Evolutionary conservation across 2,888 invertebrate genomes (phyloP), one percentile per base, ranked within the genome.

Genomic region (Drosophila flavopinicola): DNA sequence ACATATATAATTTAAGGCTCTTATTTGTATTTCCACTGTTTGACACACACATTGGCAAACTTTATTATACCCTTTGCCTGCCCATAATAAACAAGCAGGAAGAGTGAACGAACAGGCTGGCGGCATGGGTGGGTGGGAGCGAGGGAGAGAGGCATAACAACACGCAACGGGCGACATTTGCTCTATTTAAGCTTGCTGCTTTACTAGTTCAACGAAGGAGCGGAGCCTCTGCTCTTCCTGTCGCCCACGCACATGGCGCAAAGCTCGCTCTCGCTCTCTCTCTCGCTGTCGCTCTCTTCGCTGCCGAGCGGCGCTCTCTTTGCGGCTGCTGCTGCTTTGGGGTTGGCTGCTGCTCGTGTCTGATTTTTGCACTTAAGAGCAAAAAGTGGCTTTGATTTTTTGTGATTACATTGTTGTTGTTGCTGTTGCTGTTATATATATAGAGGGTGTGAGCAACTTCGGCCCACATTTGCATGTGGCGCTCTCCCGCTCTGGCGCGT

Each of bases 311-410:
- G 49, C 27, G 29, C 25, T 53, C 32, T n/a, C 42, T 15, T 17
- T 17, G 11, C 37, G 15, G 56, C 32, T 20, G 51, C 41, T 27
- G 38, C 20, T 38, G 59, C 54, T 54, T 65, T 60, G 72, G 80
- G 77, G 75, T 70, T 72, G 67, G 54, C 45, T 53, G 30, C 53
- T 30, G 38, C 45, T 20, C 20, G 20, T 20, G 35, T 57, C 60
- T 68, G 84, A 72, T 72, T 83, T 80, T 72, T 72, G 84, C 80
- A 75, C 77, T 79, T 80, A 80, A 84, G 80, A 80, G 84, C 75
- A 69, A 60, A 76, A 74, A 70, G 75, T 84, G 65, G 78, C 73
- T 80, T 74, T 78, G 85, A 84, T 80, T 83, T 75, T 51, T 44
- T 58, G 35, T 38, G 65, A 58, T 66, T 49, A 41, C 61, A 56